Conservation (phyloP, 2,113 vertebrate species). For the Phyllostomus discolor region DNA sequence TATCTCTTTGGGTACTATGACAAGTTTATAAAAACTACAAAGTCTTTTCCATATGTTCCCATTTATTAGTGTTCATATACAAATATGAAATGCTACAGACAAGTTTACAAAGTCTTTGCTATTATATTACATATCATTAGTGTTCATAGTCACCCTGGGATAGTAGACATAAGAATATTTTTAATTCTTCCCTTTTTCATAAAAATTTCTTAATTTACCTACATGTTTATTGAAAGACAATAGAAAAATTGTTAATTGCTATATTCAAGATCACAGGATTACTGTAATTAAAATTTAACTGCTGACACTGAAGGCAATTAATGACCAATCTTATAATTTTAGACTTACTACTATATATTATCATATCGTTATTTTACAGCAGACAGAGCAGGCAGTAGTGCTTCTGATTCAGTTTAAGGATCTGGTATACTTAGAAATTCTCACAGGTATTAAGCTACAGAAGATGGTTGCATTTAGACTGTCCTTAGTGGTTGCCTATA, state of each 20-base stretch:
- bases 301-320: not conserved
- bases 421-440: not conserved
- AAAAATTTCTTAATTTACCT: not conserved
- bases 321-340: not conserved
- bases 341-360: not conserved
- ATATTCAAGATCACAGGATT: not conserved
- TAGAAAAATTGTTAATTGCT: not conserved
- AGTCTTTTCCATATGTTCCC: not conserved
- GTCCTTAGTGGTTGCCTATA: not conserved
- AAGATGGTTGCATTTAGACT: not conserved
- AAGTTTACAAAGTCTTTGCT: not conserved
- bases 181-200: not conserved
- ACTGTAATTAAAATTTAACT: not conserved
- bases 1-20: not conserved
- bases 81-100: not conserved
- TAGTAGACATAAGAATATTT: not conserved
- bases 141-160: not conserved
- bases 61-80: not conserved
- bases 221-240: not conserved
- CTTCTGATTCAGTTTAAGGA: not conserved
- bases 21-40: not conserved
- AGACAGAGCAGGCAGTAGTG: not conserved
- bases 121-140: not conserved
- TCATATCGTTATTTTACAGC: not conserved
- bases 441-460: not conserved